Evolutionary conservation across 2,797 vertebrate species (phyloP).

Genomic region (Peromyscus attwateri): DNA sequence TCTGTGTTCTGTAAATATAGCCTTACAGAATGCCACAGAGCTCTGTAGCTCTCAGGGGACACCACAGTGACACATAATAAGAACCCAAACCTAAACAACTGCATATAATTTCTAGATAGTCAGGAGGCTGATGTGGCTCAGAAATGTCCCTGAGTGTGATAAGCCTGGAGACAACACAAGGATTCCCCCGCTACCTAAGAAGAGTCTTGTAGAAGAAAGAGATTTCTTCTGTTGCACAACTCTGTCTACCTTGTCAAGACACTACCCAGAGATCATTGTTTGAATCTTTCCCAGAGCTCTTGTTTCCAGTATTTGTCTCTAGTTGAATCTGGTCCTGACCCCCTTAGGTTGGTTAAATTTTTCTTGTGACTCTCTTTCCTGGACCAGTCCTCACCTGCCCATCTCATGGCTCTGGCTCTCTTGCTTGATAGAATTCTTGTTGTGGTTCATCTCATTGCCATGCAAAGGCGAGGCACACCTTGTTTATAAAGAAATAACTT

Average conservation of each 20-base stretch:
- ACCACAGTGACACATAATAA: background rate
- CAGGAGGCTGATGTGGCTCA: background rate
- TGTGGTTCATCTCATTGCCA: background rate
- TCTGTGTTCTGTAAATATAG: background rate
- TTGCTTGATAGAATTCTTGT: background rate
- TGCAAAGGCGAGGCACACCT: background rate
- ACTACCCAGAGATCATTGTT: accelerated
- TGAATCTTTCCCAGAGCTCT: accelerated
- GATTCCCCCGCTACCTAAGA: background rate
- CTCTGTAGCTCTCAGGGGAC: background rate
- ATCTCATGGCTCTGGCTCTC: accelerated
- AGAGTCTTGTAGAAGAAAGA: background rate
- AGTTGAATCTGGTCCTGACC: background rate
- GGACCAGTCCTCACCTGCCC: background rate
- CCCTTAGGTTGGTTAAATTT: accelerated
- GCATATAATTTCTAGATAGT: background rate
- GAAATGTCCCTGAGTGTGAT: background rate
- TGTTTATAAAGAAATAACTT: background rate
- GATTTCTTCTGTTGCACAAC: background rate
- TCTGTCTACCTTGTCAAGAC: background rate
- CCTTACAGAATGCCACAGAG: background rate
- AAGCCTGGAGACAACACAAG: background rate
- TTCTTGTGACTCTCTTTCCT: too few species aligned
- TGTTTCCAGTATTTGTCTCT: background rate
- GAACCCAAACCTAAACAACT: background rate